Conservation (phyloP, 2,888 invertebrate genomes). For the Lingula anatina region DNA sequence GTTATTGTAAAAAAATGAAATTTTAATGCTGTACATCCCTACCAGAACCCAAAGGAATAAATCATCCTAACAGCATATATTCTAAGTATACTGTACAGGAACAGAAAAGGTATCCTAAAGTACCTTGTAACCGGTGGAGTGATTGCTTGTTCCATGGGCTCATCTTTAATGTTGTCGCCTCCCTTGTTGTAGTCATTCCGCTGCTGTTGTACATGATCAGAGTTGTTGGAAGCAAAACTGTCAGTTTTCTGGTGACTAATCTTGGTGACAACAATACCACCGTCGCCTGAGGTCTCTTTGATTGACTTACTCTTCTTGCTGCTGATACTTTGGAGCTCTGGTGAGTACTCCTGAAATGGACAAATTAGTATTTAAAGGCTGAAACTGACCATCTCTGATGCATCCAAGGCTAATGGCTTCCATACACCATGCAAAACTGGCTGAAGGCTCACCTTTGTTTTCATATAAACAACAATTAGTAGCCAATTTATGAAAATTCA, state of each 20-base stretch:
- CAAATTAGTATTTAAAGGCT: not conserved
- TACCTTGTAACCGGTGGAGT: too few relatives aligned
- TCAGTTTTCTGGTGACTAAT: constrained; percentile 32
- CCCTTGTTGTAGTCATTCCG: too few relatives aligned
- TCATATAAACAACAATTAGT: constrained; percentile 1
- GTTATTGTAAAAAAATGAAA: too few relatives aligned
- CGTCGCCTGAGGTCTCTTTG: constrained; percentile 21
- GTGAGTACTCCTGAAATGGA: constrained; percentile 49
- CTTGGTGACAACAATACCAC: constrained; percentile 49
- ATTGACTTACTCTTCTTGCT: constrained; percentile 39
- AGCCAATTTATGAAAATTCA: constrained; percentile 5
- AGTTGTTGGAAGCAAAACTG: constrained; percentile 17
- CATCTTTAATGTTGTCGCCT: too few relatives aligned
- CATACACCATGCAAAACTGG: not conserved
- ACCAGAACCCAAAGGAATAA: too few relatives aligned
- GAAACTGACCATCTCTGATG: not conserved
- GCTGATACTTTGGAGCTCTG: constrained; percentile 49
- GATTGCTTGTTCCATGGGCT: too few relatives aligned
- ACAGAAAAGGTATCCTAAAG: too few relatives aligned
- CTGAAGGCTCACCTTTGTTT: not conserved
- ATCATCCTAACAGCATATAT: too few relatives aligned
- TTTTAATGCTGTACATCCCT: too few relatives aligned
- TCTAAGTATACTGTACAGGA: too few relatives aligned
- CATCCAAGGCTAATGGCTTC: not conserved
- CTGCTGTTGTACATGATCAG: too few relatives aligned